phyloP scores from a whole-genome alignment of 2,797 vertebrate species.

The Epinephelus awoara region DNA sequence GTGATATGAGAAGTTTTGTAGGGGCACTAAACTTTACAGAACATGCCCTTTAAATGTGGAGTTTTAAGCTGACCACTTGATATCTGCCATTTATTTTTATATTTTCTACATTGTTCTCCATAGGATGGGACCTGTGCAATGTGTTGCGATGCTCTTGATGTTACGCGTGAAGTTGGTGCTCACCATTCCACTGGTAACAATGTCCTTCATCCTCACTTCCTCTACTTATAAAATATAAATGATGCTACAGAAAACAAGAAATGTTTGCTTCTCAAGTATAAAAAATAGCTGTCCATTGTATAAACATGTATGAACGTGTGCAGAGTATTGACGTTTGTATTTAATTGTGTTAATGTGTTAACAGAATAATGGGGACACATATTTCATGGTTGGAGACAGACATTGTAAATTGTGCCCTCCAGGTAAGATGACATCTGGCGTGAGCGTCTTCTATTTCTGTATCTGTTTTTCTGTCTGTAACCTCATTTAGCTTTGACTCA shows the following conservation, averaged over 20 bases:
- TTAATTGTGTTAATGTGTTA: slow-evolving; percentile 29
- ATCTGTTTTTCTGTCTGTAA: not conserved
- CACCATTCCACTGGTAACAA: slow-evolving; percentile 59
- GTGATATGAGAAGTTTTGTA: not conserved
- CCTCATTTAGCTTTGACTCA: slow-evolving; percentile 20
- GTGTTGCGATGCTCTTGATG: slow-evolving; percentile 40
- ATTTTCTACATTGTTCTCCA: not conserved
- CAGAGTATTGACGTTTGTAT: slow-evolving; percentile 8
- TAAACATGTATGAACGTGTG: not conserved
- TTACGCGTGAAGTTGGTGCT: slow-evolving; percentile 46
- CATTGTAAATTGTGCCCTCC: slow-evolving; percentile 48
- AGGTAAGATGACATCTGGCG: slow-evolving; percentile 64
- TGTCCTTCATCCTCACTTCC: not conserved
- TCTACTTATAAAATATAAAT: not conserved
- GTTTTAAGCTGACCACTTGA: not conserved
- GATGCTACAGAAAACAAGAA: not conserved
- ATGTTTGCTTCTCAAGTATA: not conserved
- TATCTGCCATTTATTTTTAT: not conserved
- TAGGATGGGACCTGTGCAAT: slow-evolving; percentile 72
- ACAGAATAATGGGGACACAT: not conserved
- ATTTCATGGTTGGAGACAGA: fast-evolving
- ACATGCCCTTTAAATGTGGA: not conserved
- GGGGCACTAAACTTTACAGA: not conserved
- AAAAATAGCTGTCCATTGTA: not conserved
- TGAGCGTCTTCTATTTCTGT: not conserved